Base-by-base conservation (phyloP, 2,797 vertebrate species). In the Aldrovandia affinis region DNA sequence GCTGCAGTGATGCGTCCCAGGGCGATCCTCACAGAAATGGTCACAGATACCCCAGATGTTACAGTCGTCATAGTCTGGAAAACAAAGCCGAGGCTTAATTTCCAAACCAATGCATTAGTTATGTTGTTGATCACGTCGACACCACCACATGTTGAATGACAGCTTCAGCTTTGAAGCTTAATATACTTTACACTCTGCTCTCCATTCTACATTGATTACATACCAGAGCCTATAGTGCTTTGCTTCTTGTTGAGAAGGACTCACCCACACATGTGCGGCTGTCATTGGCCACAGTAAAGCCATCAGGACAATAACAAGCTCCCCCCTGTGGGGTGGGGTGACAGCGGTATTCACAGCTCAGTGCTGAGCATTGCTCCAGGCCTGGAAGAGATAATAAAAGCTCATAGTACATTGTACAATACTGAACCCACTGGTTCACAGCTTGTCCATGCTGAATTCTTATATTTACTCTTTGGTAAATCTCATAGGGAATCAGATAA, bases 41-140 rank as follows among this genome's bases (percentile, higher is more conserved):
- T 96, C 95, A 90, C 95, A 96, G 84, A 95, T 92, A 33, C 95
- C 94, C 95, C 95, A 96, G 65, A 95, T 94, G 73, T 93, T 88
- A 89, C 95, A 96, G 89, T 95, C 95, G 85, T 96, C 80, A 39
- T 93, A 96, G 83, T 96, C 95, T 96, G 81, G 28, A 28, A 20
- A 87, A 78, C 7, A 89, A 36, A 83, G 70, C 50, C 82, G 88
- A 20, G 9, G 28, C 68, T 18, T 73, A 33, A 73, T 5, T 68
- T 28, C 61, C 65, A 70, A 42, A 3, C 39, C 36, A 82, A 28
- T 47, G 28, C 36, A 77, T 54, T 79, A 14, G 8, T 42, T 22
- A 63, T 63, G 20, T 20, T 47, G 55, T 18, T 63, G 81, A 33
- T 54, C n/a, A 79, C 15, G 18, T 44, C 9, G 2, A 30, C 28